phyloP scores from a whole-genome alignment of 2,113 vertebrate genomes.

The human (Homo sapiens) region DNA sequence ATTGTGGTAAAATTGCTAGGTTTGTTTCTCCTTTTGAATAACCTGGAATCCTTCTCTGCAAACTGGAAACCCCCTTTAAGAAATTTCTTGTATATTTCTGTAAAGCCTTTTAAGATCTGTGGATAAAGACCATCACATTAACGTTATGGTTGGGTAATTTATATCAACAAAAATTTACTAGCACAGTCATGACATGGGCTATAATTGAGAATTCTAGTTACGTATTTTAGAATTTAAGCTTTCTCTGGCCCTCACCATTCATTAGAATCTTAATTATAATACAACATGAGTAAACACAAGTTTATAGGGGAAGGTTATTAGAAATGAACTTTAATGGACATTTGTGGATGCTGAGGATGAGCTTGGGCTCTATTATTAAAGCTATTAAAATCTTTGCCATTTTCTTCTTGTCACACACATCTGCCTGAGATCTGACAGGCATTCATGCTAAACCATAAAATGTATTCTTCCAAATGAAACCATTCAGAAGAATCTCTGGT shows the following conservation, averaged over 20 bases:
- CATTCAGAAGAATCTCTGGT: slow-evolving; percentile 60
- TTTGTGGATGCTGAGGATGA: slow-evolving; percentile 44
- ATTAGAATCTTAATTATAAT: slow-evolving; percentile 71
- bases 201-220: slow-evolving; percentile 62
- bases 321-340: slow-evolving; percentile 68
- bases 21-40: not conserved
- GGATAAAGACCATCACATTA: slow-evolving; percentile 14
- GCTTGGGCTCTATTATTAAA: slow-evolving; percentile 34
- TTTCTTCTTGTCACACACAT: slow-evolving; percentile 57
- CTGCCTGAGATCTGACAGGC: slow-evolving; percentile 60
- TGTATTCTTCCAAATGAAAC: slow-evolving; percentile 69
- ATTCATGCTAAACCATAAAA: slow-evolving; percentile 57
- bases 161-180: slow-evolving; percentile 33
- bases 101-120: slow-evolving; percentile 30
- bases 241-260: slow-evolving; percentile 43
- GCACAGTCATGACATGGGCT: slow-evolving; percentile 21
- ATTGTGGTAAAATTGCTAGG: not conserved
- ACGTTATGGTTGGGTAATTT: slow-evolving; percentile 47
- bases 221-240: slow-evolving; percentile 59
- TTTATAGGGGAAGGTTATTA: slow-evolving; percentile 66
- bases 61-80: not conserved
- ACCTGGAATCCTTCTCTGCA: not conserved
- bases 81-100: slow-evolving; percentile 3
- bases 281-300: slow-evolving; percentile 55
- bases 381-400: slow-evolving; percentile 68